A percentile compares a stretch with the other conserved stretches of the same genome.
Evolutionary conservation across 2,797 vertebrate genomes (phyloP).

Genomic region (Phataginus tricuspis): DNA sequence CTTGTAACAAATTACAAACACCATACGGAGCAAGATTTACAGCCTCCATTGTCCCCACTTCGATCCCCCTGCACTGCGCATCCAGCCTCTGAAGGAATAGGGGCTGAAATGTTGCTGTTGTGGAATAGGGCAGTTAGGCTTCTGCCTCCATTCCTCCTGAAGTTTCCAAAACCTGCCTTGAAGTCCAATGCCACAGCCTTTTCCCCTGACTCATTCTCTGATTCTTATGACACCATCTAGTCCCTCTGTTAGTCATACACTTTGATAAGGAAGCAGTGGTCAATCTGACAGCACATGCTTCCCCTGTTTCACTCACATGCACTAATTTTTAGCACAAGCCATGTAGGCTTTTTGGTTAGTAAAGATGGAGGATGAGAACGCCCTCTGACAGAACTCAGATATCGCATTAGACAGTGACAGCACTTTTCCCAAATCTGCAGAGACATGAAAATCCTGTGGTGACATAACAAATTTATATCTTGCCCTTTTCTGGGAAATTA

Average conservation of each 20-base stretch:
- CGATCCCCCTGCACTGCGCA: accelerated
- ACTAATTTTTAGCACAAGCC: neutral
- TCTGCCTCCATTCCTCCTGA: neutral
- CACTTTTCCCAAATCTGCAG: neutral
- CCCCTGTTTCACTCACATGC: neutral
- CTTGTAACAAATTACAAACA: neutral
- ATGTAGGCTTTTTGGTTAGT: neutral
- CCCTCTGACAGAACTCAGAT: neutral
- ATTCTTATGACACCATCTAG: neutral
- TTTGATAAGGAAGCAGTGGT: neutral
- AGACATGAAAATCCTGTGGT: neutral
- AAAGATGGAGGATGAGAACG: neutral
- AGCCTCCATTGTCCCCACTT: neutral
- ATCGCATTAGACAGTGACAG: neutral
- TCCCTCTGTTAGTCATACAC: neutral
- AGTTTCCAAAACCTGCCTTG: neutral
- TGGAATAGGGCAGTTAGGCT: neutral
- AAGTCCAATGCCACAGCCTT: neutral
- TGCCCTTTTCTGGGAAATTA: neutral
- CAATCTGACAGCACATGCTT: neutral
- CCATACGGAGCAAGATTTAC: neutral
- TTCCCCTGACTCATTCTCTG: neutral
- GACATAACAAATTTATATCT: neutral
- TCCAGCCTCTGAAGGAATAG: neutral
- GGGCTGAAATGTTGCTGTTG: neutral